A percentile compares a stretch with the other conserved stretches of the same genome.
These are phyloP conservation scores for Meloe dianella DNA, from an alignment of 2,888 invertebrate genomes.

Conservation along the genomic window DNA sequence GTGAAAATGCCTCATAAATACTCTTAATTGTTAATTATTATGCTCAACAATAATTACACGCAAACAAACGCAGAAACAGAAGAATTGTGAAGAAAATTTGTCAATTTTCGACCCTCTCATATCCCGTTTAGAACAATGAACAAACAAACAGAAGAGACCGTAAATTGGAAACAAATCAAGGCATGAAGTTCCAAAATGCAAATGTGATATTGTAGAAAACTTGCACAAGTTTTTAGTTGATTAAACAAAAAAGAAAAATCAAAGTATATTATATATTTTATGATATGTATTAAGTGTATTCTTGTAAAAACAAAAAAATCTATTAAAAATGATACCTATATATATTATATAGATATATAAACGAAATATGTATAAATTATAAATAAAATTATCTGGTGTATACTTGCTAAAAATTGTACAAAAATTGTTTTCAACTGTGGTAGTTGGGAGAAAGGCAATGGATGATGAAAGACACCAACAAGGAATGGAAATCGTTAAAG, in stretches of 20 bases:
- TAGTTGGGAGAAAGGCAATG: neutral
- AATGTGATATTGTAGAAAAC: conserved; percentile 57
- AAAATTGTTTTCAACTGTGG: no score
- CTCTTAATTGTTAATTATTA: neutral
- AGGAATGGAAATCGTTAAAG: no score
- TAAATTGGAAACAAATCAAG: conserved; percentile 5
- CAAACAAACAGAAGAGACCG: no score
- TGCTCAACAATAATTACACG: neutral
- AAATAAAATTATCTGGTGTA: conserved; percentile 33
- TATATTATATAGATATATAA: conserved; percentile 31
- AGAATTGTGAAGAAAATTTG: neutral
- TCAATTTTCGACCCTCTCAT: conserved; percentile 2
- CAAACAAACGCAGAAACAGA: neutral
- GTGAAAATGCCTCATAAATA: neutral
- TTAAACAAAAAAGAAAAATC: conserved; percentile 43
- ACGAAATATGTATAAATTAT: conserved; percentile 32
- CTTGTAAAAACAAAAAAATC: conserved; percentile 48
- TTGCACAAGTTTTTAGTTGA: conserved; percentile 54
- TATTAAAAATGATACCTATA: conserved; percentile 17
- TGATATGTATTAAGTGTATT: conserved; percentile 56
- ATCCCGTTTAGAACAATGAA: neutral
- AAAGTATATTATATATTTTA: conserved; percentile 59
- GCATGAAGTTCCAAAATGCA: conserved; percentile 54
- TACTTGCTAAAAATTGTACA: no score
- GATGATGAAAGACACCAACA: neutral